Percentiles rank a stretch among this genome's conserved stretches.
phyloP scores from a whole-genome alignment of 2,888 invertebrate species.

The Acanthopleura granulata region DNA sequence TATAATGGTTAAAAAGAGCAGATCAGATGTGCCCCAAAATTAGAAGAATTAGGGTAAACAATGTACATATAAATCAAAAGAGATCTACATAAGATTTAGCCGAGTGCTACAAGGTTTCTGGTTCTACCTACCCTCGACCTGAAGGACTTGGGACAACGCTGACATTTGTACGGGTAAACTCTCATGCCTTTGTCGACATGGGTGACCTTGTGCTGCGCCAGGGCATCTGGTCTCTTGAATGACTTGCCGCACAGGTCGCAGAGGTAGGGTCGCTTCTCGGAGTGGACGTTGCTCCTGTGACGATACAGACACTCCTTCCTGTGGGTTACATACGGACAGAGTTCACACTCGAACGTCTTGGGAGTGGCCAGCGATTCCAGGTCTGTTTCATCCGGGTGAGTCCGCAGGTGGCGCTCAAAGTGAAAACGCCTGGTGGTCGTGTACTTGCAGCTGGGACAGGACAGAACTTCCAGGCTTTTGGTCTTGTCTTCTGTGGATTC shows the following conservation, averaged over 20 bases:
- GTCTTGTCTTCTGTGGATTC: slow-evolving; percentile 23
- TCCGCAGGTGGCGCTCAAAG: slow-evolving; percentile 53
- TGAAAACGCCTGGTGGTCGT: slow-evolving; percentile 48
- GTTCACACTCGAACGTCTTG: slow-evolving; percentile 57
- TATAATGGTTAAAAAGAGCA: too few species aligned
- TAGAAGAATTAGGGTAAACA: too few species aligned
- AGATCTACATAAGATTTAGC: neutral
- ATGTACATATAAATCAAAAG: too few species aligned
- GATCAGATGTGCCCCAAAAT: too few species aligned
- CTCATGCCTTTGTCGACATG: slow-evolving; percentile 61
- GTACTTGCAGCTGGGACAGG: slow-evolving; percentile 58
- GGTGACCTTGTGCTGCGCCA: slow-evolving; percentile 71
- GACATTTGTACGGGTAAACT: slow-evolving; percentile 55
- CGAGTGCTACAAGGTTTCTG: too few species aligned
- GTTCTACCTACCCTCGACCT: slow-evolving; percentile 55
- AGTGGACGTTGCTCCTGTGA: slow-evolving; percentile 71
- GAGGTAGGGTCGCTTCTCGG: slow-evolving; percentile 71
- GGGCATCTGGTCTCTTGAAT: slow-evolving; percentile 73
- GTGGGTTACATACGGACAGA: slow-evolving; percentile 67
- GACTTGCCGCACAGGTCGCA: slow-evolving; percentile 73
- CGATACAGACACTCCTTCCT: slow-evolving; percentile 68
- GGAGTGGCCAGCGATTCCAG: slow-evolving; percentile 23
- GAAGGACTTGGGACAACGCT: slow-evolving; percentile 64
- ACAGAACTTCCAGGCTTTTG: slow-evolving; percentile 23
- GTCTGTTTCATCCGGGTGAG: slow-evolving; percentile 39